Conservation (phyloP, 1,140 invertebrate genomes). For the Ridgeia piscesae region DNA sequence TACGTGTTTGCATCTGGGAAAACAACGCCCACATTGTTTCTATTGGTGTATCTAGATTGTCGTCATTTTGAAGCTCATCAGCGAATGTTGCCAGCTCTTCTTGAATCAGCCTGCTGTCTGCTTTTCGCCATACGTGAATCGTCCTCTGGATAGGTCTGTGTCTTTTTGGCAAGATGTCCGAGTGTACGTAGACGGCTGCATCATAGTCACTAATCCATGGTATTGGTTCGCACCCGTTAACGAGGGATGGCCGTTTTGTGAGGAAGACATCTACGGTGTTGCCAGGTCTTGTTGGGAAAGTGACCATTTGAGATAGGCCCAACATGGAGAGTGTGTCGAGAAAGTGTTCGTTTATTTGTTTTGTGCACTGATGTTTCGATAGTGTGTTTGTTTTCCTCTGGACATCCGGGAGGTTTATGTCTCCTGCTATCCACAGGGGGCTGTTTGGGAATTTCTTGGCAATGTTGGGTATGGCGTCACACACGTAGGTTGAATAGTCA, state of each 20-base stretch:
- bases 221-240: not conserved
- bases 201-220: not conserved
- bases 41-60: too few species aligned
- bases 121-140: too few species aligned
- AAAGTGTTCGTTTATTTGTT: not conserved
- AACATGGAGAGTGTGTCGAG: not conserved
- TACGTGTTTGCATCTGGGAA: too few species aligned
- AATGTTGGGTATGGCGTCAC: too few species aligned
- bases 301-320: not conserved
- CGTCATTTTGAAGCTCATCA: too few species aligned
- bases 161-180: not conserved
- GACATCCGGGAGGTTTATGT: not conserved
- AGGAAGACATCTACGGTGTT: too few species aligned
- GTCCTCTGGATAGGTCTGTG: not conserved
- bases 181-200: not conserved
- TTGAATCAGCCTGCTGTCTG: too few species aligned
- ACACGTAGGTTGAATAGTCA: too few species aligned
- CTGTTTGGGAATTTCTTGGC: not conserved
- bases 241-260: too few species aligned
- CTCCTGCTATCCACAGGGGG: not conserved
- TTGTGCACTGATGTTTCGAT: not conserved
- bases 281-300: too few species aligned
- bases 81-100: too few species aligned
- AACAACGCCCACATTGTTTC: too few species aligned
- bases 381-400: not conserved